Evolutionary conservation across 2,113 vertebrate species (phyloP), one percentile per base, ranked within the genome.

Genomic region (Dendrocopos noguchii): DNA sequence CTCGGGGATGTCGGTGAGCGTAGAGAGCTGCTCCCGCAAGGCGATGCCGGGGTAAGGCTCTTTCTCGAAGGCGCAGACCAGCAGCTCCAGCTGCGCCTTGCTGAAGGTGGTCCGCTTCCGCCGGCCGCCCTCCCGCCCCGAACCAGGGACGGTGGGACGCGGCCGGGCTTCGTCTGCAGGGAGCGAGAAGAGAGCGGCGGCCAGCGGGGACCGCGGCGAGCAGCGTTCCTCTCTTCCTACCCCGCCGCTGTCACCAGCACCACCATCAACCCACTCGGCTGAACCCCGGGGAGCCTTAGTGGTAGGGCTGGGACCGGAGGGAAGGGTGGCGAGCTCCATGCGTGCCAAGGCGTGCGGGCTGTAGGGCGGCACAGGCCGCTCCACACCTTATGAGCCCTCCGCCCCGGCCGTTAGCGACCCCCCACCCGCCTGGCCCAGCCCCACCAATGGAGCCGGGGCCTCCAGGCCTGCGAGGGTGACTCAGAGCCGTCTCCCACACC

Each of bases 21-120:
- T 12, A 29, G 97, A 84, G 39, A 97, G 95, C 29, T 91, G 67
- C 65, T 96, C 95, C 33, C 97, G 83, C 63, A 93, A 56, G 8
- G 80, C 67, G 63, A 96, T 95, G 55, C 96, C 95, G 18, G 96
- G 97, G 33, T 97, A 97, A 3, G 87, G 94, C 68, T 97, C 91
- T 36, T 89, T 88, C 74, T 95, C 88, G 91, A 97, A 96, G 57
- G 94, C 85, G 59, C 87, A 82, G 28, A 94, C 79, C 59, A 97
- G 87, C 39, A 97, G 65, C 31, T 96, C 93, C 82, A 94, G 88
- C 68, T 97, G 95, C 6, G 75, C 63, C 33, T 87, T 90, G 72
- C 39, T 95, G 77, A 96, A 96, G 2, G 93, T 94, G 34, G 95
- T 97, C 10, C 95, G 8, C 59, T 94, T 94, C 28, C 96, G 50